These are phyloP conservation scores for Panzeria rudis DNA, from an alignment of 2,888 invertebrate genomes.

Conservation along the genomic window DNA sequence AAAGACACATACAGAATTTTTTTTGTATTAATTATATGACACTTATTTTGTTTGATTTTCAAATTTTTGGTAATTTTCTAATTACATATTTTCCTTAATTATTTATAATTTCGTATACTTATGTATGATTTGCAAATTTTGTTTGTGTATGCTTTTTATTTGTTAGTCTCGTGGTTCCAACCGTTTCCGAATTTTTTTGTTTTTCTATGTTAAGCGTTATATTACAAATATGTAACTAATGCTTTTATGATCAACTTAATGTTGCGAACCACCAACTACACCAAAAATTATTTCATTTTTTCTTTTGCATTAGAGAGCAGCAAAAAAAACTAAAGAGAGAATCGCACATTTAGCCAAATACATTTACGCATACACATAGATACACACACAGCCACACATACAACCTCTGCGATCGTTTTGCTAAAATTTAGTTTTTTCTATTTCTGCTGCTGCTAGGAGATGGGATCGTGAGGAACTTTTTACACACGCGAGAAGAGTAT, in stretches of 20 bases:
- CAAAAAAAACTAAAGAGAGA: constrained; percentile 54
- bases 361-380: constrained; percentile 17
- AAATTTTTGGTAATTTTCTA: constrained; percentile 50
- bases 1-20: constrained; percentile 12
- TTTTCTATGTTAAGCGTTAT: constrained; percentile 78
- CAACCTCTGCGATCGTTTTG: constrained; percentile 57
- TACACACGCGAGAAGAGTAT: not conserved
- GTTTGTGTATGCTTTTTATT: constrained; percentile 41
- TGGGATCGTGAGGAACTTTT: not conserved
- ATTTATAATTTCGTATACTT: constrained; percentile 5
- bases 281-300: constrained; percentile 62
- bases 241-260: constrained; percentile 74
- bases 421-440: constrained; percentile 48
- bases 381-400: not conserved
- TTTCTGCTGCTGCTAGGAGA: constrained; percentile 29
- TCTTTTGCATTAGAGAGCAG: constrained; percentile 65
- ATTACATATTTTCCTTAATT: constrained; percentile 50
- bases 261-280: constrained; percentile 73
- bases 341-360: constrained; percentile 50
- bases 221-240: constrained; percentile 83
- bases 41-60: constrained; percentile 46
- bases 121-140: constrained; percentile 42
- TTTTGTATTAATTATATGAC: constrained; percentile 53
- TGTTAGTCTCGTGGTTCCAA: constrained; percentile 43
- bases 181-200: constrained; percentile 70